These are phyloP conservation scores for Origma solitaria DNA, from an alignment of 2,113 vertebrate genomes.

Conservation along the genomic window DNA sequence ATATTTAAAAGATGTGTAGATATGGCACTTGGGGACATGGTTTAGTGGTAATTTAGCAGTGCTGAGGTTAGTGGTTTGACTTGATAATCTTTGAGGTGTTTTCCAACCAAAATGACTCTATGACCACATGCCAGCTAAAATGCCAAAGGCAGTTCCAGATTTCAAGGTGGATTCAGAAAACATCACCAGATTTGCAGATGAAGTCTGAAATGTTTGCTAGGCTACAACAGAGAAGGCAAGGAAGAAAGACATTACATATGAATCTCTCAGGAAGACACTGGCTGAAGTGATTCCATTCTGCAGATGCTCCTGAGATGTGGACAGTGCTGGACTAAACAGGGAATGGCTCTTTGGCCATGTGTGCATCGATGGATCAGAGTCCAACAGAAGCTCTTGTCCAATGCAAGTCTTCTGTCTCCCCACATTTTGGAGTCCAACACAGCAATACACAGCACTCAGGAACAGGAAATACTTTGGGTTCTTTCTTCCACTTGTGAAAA, in stretches of 20 bases:
- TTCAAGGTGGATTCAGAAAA: neutral
- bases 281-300: neutral
- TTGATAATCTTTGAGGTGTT: neutral
- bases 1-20: neutral
- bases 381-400: neutral
- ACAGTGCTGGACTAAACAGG: neutral
- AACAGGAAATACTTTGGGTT: fast-evolving
- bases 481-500: neutral
- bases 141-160: neutral
- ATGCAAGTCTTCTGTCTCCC: neutral
- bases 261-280: fast-evolving
- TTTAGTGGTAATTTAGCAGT: neutral
- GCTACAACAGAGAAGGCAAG: neutral
- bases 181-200: neutral
- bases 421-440: neutral
- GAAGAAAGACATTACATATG: neutral
- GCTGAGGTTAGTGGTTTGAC: neutral
- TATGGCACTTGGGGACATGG: neutral
- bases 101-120: neutral
- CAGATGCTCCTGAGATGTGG: neutral
- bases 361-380: neutral
- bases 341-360: neutral
- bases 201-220: neutral
- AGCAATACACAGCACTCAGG: neutral
- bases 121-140: neutral